phyloP scores from a whole-genome alignment of 2,888 invertebrate species.

The Euclidia mi region DNA sequence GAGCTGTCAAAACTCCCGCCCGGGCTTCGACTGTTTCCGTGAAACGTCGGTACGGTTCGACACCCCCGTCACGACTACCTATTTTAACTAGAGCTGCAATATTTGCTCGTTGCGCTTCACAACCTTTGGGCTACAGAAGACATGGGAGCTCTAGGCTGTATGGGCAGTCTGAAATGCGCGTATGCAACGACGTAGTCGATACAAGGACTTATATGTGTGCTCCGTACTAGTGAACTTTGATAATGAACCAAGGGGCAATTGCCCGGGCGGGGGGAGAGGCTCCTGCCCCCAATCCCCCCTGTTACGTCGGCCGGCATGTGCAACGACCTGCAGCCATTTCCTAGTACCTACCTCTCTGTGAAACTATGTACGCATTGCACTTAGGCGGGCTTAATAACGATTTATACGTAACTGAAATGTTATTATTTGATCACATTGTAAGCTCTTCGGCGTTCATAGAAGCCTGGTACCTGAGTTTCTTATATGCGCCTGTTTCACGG shows the following conservation, averaged over 20 bases:
- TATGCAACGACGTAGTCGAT: constrained; percentile 60
- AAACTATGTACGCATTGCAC: constrained; percentile 39
- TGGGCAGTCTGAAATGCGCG: constrained; percentile 53
- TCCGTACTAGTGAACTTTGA: constrained; percentile 88
- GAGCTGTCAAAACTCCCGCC: constrained; percentile 80
- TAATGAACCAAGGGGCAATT: constrained; percentile 86
- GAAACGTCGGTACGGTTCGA: constrained; percentile 72
- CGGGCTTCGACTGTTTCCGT: constrained; percentile 78
- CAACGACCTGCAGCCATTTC: constrained; percentile 79
- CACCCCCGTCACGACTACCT: constrained; percentile 64
- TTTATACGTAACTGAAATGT: constrained; percentile 29
- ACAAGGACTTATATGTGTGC: constrained; percentile 68
- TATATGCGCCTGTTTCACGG: constrained; percentile 17
- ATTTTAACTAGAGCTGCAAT: constrained; percentile 66
- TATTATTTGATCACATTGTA: constrained; percentile 16
- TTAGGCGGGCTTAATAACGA: constrained; percentile 31
- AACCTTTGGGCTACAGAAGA: constrained; percentile 40
- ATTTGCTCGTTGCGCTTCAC: constrained; percentile 34
- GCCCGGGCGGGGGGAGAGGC: constrained; percentile 68
- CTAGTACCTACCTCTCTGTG: constrained; percentile 47
- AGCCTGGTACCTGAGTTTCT: constrained; percentile 26
- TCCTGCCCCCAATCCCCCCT: constrained; percentile 62
- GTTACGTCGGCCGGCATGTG: constrained; percentile 72
- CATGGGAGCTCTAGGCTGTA: constrained; percentile 61
- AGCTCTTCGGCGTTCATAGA: constrained; percentile 19